Conservation (phyloP, 2,113 vertebrate genomes). For the Oryzias celebensis region DNA sequence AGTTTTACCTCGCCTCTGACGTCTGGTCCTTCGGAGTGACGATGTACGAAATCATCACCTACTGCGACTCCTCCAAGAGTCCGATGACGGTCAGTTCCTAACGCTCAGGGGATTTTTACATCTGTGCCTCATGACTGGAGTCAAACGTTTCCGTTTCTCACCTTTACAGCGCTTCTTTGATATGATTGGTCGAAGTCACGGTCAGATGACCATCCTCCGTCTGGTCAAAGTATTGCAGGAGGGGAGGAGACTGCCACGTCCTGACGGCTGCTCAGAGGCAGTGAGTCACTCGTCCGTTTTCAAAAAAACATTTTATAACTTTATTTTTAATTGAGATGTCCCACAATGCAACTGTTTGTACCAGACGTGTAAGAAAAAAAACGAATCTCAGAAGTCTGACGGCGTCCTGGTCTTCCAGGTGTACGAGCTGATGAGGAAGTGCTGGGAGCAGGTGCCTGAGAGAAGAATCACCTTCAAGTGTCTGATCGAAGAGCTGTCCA, state of each 20-base stretch:
- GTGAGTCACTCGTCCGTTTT: slow-evolving; percentile 65
- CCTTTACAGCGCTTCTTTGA: slow-evolving; percentile 84
- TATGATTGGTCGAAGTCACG: slow-evolving; percentile 90
- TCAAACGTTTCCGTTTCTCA: neutral
- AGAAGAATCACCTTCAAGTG: slow-evolving; percentile 86
- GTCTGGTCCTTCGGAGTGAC: slow-evolving; percentile 98
- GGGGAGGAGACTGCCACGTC: slow-evolving; percentile 84
- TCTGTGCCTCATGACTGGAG: too few species aligned
- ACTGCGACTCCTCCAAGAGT: slow-evolving; percentile 85
- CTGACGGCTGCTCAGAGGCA: slow-evolving; percentile 81
- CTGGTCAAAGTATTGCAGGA: slow-evolving; percentile 85
- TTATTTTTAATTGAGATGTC: neutral
- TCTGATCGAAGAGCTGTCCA: slow-evolving; percentile 86
- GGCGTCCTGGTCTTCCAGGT: slow-evolving; percentile 71
- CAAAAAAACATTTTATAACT: neutral
- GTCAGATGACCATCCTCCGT: slow-evolving; percentile 93
- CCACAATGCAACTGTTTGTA: too few species aligned
- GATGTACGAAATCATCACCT: slow-evolving; percentile 92
- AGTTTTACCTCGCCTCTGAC: slow-evolving; percentile 94
- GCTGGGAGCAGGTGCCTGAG: slow-evolving; percentile 87
- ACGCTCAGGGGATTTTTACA: neutral
- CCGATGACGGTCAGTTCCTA: slow-evolving; percentile 85
- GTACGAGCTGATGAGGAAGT: slow-evolving; percentile 89
- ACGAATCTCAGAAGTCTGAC: neutral
- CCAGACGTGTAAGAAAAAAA: too few species aligned